phyloP scores from a whole-genome alignment of 2,888 invertebrate species.

The Yponomeuta evonymella region DNA sequence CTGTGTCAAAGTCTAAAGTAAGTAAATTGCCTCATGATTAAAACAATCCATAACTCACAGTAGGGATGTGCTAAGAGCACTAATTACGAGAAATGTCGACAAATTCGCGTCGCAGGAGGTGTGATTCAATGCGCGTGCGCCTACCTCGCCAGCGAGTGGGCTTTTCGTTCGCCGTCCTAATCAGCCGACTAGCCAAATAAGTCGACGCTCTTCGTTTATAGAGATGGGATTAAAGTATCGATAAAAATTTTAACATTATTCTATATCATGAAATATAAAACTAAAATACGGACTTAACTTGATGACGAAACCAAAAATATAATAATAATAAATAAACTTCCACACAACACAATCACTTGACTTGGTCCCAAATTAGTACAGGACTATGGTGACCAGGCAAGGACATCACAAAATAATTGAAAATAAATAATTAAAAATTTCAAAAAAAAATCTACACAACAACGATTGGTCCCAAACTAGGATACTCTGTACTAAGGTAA shows the following conservation, averaged over 20 bases:
- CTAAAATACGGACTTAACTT: too few relatives aligned
- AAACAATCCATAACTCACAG: conserved; percentile 11
- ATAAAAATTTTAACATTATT: conserved; percentile 9
- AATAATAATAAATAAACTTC: too few relatives aligned
- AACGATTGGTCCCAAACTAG: too few relatives aligned
- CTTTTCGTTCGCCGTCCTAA: conserved; percentile 30
- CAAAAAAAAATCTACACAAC: too few relatives aligned
- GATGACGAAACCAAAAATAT: too few relatives aligned
- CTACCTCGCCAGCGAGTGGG: conserved; percentile 8
- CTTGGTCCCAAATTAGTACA: too few relatives aligned
- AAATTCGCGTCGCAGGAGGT: conserved; percentile 23
- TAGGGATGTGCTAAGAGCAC: conserved; percentile 22
- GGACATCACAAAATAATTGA: too few relatives aligned
- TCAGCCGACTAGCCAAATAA: conserved; percentile 48
- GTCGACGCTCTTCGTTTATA: conserved; percentile 27
- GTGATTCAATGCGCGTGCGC: conserved; percentile 45
- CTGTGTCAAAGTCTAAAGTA: neutral
- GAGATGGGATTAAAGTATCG: conserved; percentile 26
- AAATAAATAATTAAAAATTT: too few relatives aligned
- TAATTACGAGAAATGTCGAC: conserved; percentile 53
- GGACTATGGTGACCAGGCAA: too few relatives aligned
- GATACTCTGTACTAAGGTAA: too few relatives aligned
- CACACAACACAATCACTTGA: too few relatives aligned
- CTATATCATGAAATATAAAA: too few relatives aligned
- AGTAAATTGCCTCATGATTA: neutral